Evolutionary conservation across 1,140 invertebrate species (phyloP).

Genomic region (Acyrthosiphon pisum): DNA sequence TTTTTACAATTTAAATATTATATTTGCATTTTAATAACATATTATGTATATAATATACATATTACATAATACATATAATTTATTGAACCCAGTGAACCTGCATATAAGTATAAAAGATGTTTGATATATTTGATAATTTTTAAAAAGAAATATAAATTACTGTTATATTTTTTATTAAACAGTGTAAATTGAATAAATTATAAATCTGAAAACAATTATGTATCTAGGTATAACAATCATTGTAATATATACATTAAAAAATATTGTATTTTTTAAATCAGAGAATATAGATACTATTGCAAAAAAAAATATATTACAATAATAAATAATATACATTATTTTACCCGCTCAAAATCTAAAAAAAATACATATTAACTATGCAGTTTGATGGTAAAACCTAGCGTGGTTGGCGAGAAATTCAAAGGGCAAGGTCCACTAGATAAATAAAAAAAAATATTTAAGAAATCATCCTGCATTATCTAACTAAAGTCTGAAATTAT

Average conservation of each 20-base stretch:
- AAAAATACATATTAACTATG: not conserved
- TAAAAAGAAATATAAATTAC: not conserved
- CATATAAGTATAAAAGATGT: not conserved
- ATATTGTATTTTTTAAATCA: not conserved
- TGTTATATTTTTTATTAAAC: not conserved
- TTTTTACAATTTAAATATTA: not conserved
- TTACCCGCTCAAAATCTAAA: too few species aligned
- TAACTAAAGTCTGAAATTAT: not conserved
- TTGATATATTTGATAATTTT: not conserved
- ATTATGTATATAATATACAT: too few species aligned
- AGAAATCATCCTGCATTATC: not conserved
- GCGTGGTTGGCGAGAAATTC: not conserved
- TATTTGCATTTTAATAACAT: too few species aligned
- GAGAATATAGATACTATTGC: not conserved
- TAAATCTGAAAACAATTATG: not conserved
- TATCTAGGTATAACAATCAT: not conserved
- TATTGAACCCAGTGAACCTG: not conserved
- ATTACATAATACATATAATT: too few species aligned
- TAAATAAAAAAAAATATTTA: not conserved
- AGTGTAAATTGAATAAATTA: not conserved
- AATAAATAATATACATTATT: too few species aligned
- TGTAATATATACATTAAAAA: not conserved
- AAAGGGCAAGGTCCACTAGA: not conserved
- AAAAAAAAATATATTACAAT: not conserved
- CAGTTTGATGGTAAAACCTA: not conserved